Conservation (phyloP, 2,113 vertebrate genomes). For the Rhipidura dahli region DNA sequence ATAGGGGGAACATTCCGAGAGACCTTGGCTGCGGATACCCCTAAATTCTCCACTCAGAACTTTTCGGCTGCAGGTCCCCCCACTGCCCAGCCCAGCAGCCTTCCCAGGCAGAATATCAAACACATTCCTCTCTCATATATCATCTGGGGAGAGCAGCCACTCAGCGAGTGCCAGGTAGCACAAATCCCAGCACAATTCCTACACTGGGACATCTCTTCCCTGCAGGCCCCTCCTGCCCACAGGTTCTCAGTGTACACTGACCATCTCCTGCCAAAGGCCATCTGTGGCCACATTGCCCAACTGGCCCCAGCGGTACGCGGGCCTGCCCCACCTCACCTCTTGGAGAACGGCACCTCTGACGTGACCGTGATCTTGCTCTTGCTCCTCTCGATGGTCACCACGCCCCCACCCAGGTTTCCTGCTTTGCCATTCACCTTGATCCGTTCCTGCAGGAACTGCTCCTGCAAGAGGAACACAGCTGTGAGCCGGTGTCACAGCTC, state of each 20-base stretch:
- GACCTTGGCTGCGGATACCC: fast-evolving
- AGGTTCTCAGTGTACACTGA: fast-evolving
- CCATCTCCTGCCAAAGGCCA: fast-evolving
- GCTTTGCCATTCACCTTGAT: conserved; percentile 98
- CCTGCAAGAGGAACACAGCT: conserved; percentile 58
- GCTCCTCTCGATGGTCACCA: conserved; percentile 94
- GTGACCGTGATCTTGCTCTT: conserved; percentile 96
- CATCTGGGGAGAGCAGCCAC: background rate
- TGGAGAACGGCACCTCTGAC: conserved; percentile 96
- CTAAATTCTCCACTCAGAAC: fast-evolving
- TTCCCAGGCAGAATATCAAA: fast-evolving
- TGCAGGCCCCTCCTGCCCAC: no score
- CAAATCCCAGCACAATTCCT: fast-evolving
- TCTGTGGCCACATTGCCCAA: fast-evolving
- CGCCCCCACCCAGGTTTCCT: conserved; percentile 90
- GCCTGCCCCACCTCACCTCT: conserved; percentile 79
- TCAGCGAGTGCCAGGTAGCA: fast-evolving
- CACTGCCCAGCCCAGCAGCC: fast-evolving
- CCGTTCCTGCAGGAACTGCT: conserved; percentile 95
- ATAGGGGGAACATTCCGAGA: fast-evolving
- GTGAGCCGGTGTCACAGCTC: background rate
- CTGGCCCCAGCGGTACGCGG: fast-evolving
- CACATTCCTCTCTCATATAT: fast-evolving
- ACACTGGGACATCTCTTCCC: fast-evolving
- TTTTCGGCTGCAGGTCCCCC: fast-evolving